Evolutionary conservation across 2,888 invertebrate genomes (phyloP).

Genomic region (Agriopis aurantiaria): DNA sequence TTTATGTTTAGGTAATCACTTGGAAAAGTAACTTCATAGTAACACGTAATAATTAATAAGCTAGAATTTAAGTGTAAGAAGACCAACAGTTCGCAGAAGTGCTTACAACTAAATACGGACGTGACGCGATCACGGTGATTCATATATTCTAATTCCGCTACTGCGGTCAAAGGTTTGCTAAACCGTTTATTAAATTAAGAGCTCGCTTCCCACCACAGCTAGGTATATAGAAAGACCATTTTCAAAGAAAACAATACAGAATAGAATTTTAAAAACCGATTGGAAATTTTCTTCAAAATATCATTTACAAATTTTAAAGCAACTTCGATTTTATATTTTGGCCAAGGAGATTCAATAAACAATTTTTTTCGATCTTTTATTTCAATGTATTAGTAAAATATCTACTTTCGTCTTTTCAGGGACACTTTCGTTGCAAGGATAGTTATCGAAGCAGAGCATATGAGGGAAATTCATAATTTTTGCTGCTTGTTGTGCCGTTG

Average conservation of each 20-base stretch:
- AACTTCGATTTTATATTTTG: too few relatives aligned
- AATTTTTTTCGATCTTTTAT: too few relatives aligned
- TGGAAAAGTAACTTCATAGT: background rate
- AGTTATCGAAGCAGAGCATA: background rate
- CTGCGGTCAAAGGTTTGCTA: too few relatives aligned
- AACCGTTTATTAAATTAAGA: too few relatives aligned
- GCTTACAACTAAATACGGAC: background rate
- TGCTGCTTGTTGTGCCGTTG: background rate
- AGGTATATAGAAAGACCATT: too few relatives aligned
- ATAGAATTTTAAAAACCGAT: too few relatives aligned
- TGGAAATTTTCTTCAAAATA: too few relatives aligned
- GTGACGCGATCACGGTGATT: background rate
- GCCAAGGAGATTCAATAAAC: too few relatives aligned
- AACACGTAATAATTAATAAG: background rate
- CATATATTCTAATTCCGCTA: background rate
- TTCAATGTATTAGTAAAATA: too few relatives aligned
- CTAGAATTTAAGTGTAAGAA: background rate
- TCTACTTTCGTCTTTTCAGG: background rate
- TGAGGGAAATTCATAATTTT: background rate
- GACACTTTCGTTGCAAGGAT: background rate
- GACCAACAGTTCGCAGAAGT: background rate
- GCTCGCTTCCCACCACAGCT: too few relatives aligned
- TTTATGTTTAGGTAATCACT: background rate
- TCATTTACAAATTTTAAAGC: too few relatives aligned
- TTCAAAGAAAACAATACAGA: too few relatives aligned